Conservation (phyloP, 2,888 invertebrate species). For the Morpho deidamia region DNA sequence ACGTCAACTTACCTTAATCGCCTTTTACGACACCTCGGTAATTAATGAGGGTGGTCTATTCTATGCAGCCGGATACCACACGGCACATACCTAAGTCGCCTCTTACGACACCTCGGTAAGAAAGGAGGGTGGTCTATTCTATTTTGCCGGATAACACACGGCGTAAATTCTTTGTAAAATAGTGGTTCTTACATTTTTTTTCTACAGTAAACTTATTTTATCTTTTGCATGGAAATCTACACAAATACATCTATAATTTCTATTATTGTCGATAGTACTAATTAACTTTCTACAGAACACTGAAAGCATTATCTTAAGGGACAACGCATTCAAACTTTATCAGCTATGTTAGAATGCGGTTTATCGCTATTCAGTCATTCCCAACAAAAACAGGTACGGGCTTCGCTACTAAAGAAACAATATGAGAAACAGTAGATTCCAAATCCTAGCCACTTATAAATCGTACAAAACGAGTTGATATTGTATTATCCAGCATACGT, state of each 20-base stretch:
- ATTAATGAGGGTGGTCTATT: too few species aligned
- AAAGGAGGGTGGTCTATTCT: too few species aligned
- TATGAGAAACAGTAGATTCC: constrained; percentile 62
- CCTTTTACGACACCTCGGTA: too few species aligned
- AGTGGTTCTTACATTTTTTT: too few species aligned
- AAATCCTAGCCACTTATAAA: constrained; percentile 63
- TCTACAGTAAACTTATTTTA: too few species aligned
- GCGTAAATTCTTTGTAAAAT: too few species aligned
- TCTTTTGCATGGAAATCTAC: too few species aligned
- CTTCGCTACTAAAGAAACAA: constrained; percentile 49
- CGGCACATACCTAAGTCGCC: too few species aligned
- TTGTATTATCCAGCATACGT: constrained; percentile 64
- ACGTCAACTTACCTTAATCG: too few species aligned
- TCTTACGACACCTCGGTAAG: too few species aligned
- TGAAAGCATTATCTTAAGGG: neutral
- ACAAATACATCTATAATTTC: neutral
- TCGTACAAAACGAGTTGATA: constrained; percentile 69
- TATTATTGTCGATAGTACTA: neutral
- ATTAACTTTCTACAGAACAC: neutral
- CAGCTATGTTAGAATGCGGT: neutral
- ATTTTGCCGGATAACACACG: too few species aligned
- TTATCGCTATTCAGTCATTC: neutral
- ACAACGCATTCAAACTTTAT: neutral
- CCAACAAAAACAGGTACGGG: constrained; percentile 26
- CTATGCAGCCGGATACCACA: too few species aligned